A percentile compares a stretch with the other conserved stretches of the same genome.
Conservation (phyloP, 2,797 vertebrate genomes). For the Smutsia temminckii region DNA sequence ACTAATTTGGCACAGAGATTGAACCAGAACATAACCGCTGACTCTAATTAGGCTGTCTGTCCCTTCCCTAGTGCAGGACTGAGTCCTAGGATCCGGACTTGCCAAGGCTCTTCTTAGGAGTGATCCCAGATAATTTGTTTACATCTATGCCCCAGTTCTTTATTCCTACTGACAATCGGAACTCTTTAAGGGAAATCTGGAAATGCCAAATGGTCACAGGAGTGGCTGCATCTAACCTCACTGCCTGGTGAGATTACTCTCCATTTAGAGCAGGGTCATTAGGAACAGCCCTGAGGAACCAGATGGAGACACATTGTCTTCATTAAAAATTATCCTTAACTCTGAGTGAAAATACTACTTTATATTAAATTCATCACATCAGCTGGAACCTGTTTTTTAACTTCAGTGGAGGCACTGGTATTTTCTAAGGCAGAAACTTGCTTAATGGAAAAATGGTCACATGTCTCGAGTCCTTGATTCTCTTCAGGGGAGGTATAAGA, state of each 20-base stretch:
- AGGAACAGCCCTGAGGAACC: not conserved
- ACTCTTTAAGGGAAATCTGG: not conserved
- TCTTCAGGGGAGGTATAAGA: not conserved
- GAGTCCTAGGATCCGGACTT: not conserved
- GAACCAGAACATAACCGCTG: not conserved
- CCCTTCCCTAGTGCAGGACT: not conserved
- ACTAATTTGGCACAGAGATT: not conserved
- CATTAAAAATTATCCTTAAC: slow-evolving; percentile 60
- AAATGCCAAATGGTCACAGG: not conserved
- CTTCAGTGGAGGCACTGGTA: not conserved
- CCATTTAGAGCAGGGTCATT: slow-evolving; percentile 29
- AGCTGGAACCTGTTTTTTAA: slow-evolving; percentile 18
- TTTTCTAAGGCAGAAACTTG: slow-evolving; percentile 21
- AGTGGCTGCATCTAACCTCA: not conserved
- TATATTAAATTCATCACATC: slow-evolving; percentile 58
- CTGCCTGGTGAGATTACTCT: not conserved
- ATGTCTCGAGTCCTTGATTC: not conserved
- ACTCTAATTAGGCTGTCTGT: not conserved
- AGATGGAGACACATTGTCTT: slow-evolving; percentile 53
- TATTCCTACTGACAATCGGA: slow-evolving; percentile 10
- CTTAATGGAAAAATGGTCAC: not conserved
- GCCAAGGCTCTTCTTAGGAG: not conserved
- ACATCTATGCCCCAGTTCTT: not conserved
- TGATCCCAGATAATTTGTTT: not conserved
- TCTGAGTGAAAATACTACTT: slow-evolving; percentile 28